Evolutionary conservation across 1,140 invertebrate species (phyloP), one percentile per base, ranked within the genome.

Genomic region (Neodiprion fabricii): DNA sequence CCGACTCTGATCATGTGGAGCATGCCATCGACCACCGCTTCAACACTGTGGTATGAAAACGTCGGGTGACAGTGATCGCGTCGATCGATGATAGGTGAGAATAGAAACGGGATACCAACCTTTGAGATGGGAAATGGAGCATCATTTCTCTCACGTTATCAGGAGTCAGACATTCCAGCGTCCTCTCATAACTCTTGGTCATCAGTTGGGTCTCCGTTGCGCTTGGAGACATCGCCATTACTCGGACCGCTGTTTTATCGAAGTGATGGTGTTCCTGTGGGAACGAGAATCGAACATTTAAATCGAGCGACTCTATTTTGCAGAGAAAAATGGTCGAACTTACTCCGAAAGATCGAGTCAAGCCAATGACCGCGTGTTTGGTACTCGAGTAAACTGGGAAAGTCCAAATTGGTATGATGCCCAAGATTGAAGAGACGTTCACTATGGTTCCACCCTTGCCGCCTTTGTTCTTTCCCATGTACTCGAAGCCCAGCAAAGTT

Each of bases 291-390:
- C 28, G 28, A 3, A 40, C 1, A 2, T 1, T 3, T 40, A 2
- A 40, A 40, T 40, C 28, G 28, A 40, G 5, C 28, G 5, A 40
- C 28, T 2, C 5, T 40, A 2, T 21, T 61, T 65, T 14, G 7
- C 17, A 65, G 7, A 65, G 4, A 65, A 40, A 65, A 65, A 3
- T 83, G 82, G 48, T 82, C 83, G 0, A 85, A 76, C 79, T 76
- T 72, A 84, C 84, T 9, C 86, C 87, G 65, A 85, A 88, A 12
- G 88, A 89, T 70, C 86, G 81, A 53, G 86, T 89, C 74, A 89
- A 84, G 14, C 89, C 89, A 53, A 90, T 78, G 5, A 91, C 86
- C 5, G 88, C 89, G 78, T 90, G 88, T 79, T 91, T 91, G 0
- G 89, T 89, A 17, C 85, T 89, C 5, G 81, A 79, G 76, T 90